Percentiles rank a stretch among this genome's conserved stretches.
phyloP scores from a whole-genome alignment of 2,113 vertebrate genomes.

The Siniperca knerii region DNA sequence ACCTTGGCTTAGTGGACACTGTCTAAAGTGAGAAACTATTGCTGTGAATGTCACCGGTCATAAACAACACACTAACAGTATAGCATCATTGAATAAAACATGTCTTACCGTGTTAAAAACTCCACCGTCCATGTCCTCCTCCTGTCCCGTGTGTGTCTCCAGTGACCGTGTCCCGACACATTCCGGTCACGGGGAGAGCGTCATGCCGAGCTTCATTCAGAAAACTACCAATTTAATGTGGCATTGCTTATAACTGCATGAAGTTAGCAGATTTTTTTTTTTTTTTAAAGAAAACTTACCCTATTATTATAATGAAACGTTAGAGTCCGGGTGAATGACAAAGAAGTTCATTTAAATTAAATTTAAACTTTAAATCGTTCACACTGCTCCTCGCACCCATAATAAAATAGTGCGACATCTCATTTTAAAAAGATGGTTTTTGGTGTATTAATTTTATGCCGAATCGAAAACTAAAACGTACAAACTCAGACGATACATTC shows the following conservation, averaged over 20 bases:
- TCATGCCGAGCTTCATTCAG: neutral
- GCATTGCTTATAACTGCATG: too few species aligned
- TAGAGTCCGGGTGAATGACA: neutral
- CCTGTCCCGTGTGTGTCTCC: neutral
- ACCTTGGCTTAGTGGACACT: neutral
- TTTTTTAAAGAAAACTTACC: neutral
- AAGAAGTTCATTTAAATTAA: neutral
- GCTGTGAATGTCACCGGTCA: too few species aligned
- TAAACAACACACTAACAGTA: neutral
- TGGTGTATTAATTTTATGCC: neutral
- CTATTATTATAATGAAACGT: neutral
- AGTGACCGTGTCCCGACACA: neutral
- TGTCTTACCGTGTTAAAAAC: neutral
- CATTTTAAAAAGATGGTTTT: neutral
- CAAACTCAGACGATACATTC: accelerated
- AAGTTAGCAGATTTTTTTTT: neutral
- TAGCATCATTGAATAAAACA: neutral
- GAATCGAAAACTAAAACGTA: neutral
- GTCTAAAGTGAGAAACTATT: too few species aligned
- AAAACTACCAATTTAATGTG: neutral
- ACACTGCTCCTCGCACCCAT: neutral
- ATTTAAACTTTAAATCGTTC: neutral
- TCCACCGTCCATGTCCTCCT: neutral
- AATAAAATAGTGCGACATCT: neutral
- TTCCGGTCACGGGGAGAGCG: neutral